Evolutionary conservation across 2,888 invertebrate genomes (phyloP), one percentile per base, ranked within the genome.

Genomic region (Digitonthophagus gazella): DNA sequence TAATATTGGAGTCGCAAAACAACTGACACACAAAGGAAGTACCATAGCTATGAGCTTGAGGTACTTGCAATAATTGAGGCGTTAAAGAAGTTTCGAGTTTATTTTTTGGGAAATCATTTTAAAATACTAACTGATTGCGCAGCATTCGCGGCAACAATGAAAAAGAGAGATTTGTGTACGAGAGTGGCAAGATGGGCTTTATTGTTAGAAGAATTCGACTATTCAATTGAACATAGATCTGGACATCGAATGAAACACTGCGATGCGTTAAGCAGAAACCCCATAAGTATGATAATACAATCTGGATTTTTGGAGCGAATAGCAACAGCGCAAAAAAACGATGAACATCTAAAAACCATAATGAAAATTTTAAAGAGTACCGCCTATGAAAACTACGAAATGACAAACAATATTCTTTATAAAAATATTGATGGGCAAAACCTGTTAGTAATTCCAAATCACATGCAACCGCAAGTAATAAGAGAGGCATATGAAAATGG

Each of bases 381-480:
- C 14, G 58, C 68, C 16, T 74, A 73, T 67, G 71, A 74, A 44
- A 73, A 75, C 28, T 74, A 71, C 67, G 15, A 67, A 15, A n/a
- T 72, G 22, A 69, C 70, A 69, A 67, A 72, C 66, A 73, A 70
- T 22, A 55, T 78, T 56, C 55, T 78, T 4, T 77, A n/a, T n/a
- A n/a, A n/a, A n/a, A n/a, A 75, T 58, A 74, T 74, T 2, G 54
- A 68, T 15, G 70, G 65, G 6, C 18, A 20, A 66, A 71, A 73
- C 55, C 58, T 76, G 20, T 15, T 75, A 58, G 76, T 72, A 0
- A 75, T 81, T 15, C 81, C 82, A 0, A 75, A 72, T n/a, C 16
- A 18, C 6, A 78, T 83, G 78, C 75, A 79, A 68, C 69, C 64
- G 3, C 77, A 81, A 67, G 74, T 82, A 0, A 80, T 82, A 2